These are phyloP conservation scores for Hypolimnas misippus DNA, from an alignment of 2,888 invertebrate genomes.

Conservation along the genomic window DNA sequence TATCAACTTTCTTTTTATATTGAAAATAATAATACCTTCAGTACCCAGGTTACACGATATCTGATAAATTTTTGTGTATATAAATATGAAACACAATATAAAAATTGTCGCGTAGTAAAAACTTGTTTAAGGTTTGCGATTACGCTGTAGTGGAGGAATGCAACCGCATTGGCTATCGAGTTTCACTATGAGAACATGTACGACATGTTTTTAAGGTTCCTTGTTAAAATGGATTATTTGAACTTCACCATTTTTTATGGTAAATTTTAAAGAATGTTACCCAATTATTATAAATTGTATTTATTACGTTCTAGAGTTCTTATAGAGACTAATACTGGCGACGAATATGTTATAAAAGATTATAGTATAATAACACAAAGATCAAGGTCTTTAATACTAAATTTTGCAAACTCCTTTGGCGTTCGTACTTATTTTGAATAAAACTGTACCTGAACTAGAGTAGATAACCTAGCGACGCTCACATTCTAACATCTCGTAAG, in stretches of 20 bases:
- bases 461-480: too few relatives aligned
- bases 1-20: too few relatives aligned
- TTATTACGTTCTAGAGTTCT: background rate
- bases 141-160: slow-evolving; percentile 47
- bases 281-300: background rate
- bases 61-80: background rate
- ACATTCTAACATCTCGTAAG: too few relatives aligned
- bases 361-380: too few relatives aligned
- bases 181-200: slow-evolving; percentile 44
- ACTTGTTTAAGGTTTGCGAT: slow-evolving; percentile 38
- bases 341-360: too few relatives aligned
- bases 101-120: slow-evolving; percentile 21
- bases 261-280: background rate
- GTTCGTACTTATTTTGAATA: too few relatives aligned
- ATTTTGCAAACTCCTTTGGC: too few relatives aligned
- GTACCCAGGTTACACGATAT: too few relatives aligned
- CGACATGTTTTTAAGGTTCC: slow-evolving; percentile 23
- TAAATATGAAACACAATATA: background rate
- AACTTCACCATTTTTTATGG: background rate
- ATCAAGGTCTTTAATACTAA: too few relatives aligned
- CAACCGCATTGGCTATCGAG: slow-evolving; percentile 50
- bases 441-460: too few relatives aligned
- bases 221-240: background rate
- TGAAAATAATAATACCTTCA: too few relatives aligned
- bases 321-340: background rate